These are phyloP conservation scores for Plectropomus leopardus DNA, from an alignment of 2,113 vertebrate species.

Conservation along the genomic window DNA sequence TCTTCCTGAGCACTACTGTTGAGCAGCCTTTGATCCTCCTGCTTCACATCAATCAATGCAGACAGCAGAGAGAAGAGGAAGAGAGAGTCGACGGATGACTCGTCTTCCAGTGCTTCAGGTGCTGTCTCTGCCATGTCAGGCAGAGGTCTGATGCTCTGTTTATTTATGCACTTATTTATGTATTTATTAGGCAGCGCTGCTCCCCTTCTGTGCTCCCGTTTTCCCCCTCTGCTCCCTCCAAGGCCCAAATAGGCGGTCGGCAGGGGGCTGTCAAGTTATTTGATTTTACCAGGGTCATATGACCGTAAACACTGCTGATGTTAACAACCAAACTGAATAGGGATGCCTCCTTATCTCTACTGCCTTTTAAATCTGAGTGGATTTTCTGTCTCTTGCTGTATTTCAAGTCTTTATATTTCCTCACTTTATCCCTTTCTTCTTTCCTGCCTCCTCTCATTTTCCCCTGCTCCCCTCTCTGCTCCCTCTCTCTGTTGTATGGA, in stretches of 20 bases:
- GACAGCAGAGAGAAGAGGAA: slow-evolving; percentile 68
- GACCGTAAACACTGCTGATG: slow-evolving; percentile 62
- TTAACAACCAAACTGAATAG: slow-evolving; percentile 60
- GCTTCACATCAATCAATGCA: slow-evolving; percentile 80
- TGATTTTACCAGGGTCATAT: slow-evolving; percentile 69
- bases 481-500: slow-evolving; percentile 73
- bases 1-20: slow-evolving; percentile 71
- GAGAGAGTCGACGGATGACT: slow-evolving; percentile 62
- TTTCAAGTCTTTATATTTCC: slow-evolving; percentile 44
- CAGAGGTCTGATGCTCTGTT: slow-evolving; percentile 74
- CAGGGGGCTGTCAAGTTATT: slow-evolving; percentile 71
- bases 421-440: slow-evolving; percentile 5
- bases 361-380: slow-evolving; percentile 39
- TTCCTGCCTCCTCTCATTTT: not conserved
- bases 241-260: slow-evolving; percentile 45
- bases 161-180: slow-evolving; percentile 81
- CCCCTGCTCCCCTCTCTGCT: slow-evolving; percentile 36
- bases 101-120: slow-evolving; percentile 74
- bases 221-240: slow-evolving; percentile 14
- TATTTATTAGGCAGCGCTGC: slow-evolving; percentile 76
- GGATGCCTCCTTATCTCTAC: slow-evolving; percentile 39
- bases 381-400: slow-evolving; percentile 33
- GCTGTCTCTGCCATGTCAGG: slow-evolving; percentile 75
- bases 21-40: slow-evolving; percentile 80
- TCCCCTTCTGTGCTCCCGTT: slow-evolving; percentile 36